phyloP scores from a whole-genome alignment of 2,113 vertebrate genomes.

The Pholis gunnellus region DNA sequence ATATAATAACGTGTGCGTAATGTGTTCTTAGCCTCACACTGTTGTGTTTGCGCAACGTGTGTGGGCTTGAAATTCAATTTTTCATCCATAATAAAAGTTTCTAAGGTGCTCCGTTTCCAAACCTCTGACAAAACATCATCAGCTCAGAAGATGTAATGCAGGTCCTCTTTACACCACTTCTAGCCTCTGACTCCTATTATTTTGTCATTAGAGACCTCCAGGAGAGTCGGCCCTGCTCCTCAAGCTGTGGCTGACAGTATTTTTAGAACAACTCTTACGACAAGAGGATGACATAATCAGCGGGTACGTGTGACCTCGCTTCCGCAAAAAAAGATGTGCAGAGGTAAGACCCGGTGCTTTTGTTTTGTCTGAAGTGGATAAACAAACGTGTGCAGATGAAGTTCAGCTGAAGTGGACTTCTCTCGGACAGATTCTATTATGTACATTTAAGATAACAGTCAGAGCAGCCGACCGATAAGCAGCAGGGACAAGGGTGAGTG shows the following conservation, averaged over 20 bases:
- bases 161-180: constrained; percentile 37
- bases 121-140: constrained; percentile 49
- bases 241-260: constrained; percentile 47
- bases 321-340: constrained; percentile 18
- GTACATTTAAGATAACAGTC: constrained; percentile 40
- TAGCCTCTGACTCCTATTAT: constrained; percentile 57
- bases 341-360: constrained; percentile 26
- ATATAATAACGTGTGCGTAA: constrained; percentile 16
- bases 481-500: constrained; percentile 32
- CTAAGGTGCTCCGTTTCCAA: constrained; percentile 34
- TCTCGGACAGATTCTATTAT: constrained; percentile 36
- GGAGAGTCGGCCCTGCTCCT: constrained; percentile 40
- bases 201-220: constrained; percentile 65
- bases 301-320: constrained; percentile 48
- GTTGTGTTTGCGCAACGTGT: constrained; percentile 45
- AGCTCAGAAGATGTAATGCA: constrained; percentile 35
- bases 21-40: constrained; percentile 9
- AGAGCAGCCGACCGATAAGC: constrained; percentile 38
- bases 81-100: constrained; percentile 39
- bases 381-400: constrained; percentile 24
- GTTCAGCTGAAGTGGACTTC: constrained; percentile 16
- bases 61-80: constrained; percentile 47
- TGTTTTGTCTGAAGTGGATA: constrained; percentile 38
- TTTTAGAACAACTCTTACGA: constrained; percentile 45
- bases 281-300: constrained; percentile 44